Percentiles rank a stretch among this genome's conserved stretches.
phyloP scores from a whole-genome alignment of 2,888 invertebrate species.

The Philaethria dido region DNA sequence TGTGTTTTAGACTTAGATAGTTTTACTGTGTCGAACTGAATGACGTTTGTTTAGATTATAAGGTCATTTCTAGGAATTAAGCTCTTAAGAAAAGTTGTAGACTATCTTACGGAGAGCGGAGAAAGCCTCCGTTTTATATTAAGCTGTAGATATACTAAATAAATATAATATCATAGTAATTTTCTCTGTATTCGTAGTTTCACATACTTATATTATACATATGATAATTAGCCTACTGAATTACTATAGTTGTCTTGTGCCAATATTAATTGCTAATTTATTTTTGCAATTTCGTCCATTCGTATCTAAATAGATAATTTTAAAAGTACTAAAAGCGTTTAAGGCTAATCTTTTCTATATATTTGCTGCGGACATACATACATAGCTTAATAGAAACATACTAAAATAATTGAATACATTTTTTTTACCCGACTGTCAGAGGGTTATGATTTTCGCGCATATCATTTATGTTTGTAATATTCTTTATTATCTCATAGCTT shows the following conservation, averaged over 20 bases:
- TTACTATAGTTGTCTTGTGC: slow-evolving; percentile 65
- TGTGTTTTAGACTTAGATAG: slow-evolving; percentile 19
- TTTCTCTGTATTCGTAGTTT: slow-evolving; percentile 6
- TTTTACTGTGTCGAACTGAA: slow-evolving; percentile 4
- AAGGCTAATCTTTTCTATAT: not conserved
- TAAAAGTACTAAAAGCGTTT: slow-evolving; percentile 12
- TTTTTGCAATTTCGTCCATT: slow-evolving; percentile 35
- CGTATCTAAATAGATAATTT: slow-evolving; percentile 27
- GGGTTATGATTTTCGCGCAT: too few species aligned
- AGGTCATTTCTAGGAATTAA: not conserved
- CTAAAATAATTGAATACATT: too few species aligned
- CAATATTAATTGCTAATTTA: slow-evolving; percentile 54
- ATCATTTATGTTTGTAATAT: too few species aligned
- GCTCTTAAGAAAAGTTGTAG: not conserved
- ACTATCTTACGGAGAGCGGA: not conserved
- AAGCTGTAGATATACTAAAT: not conserved
- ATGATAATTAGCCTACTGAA: slow-evolving; percentile 37
- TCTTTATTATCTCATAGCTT: too few species aligned
- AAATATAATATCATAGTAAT: not conserved
- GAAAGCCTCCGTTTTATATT: not conserved
- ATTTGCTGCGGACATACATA: not conserved
- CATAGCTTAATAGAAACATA: not conserved
- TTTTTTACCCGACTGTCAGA: too few species aligned
- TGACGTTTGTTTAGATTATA: slow-evolving; percentile 8
- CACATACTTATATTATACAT: slow-evolving; percentile 10